Evolutionary conservation across 2,113 vertebrate species (phyloP).

Genomic region (Azemiops feae): DNA sequence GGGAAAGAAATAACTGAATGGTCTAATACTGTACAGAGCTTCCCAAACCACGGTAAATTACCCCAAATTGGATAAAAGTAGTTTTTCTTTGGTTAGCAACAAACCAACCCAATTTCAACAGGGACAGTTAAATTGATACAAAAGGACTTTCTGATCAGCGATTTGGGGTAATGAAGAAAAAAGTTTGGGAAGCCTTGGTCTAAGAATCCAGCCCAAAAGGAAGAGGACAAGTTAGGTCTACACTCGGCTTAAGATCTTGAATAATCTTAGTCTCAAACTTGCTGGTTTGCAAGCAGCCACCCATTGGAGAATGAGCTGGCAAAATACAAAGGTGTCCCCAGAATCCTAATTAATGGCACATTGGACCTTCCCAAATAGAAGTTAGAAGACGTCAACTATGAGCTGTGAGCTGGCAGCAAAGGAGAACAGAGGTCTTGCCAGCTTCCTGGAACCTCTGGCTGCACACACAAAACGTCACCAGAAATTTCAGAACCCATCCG

Average conservation of each 20-base stretch:
- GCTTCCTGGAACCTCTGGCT: background rate
- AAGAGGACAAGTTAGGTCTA: background rate
- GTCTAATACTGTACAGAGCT: background rate
- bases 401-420: slow-evolving; percentile 7
- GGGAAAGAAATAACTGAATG: background rate
- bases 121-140: too few species aligned
- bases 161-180: too few species aligned
- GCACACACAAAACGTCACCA: background rate
- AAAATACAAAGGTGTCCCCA: fast-evolving
- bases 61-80: too few species aligned
- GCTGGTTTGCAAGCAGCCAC: fast-evolving
- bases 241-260: background rate
- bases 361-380: background rate
- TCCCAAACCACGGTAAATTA: too few species aligned
- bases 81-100: too few species aligned
- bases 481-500: background rate
- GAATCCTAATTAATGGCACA: background rate
- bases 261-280: background rate
- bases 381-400: background rate
- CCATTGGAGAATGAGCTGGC: fast-evolving
- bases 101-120: too few species aligned
- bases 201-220: background rate
- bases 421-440: slow-evolving; percentile 7
- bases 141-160: too few species aligned
- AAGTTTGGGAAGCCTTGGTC: too few species aligned